These are phyloP conservation scores for Cactoblastis cactorum DNA, from an alignment of 2,888 invertebrate genomes.

Conservation along the genomic window DNA sequence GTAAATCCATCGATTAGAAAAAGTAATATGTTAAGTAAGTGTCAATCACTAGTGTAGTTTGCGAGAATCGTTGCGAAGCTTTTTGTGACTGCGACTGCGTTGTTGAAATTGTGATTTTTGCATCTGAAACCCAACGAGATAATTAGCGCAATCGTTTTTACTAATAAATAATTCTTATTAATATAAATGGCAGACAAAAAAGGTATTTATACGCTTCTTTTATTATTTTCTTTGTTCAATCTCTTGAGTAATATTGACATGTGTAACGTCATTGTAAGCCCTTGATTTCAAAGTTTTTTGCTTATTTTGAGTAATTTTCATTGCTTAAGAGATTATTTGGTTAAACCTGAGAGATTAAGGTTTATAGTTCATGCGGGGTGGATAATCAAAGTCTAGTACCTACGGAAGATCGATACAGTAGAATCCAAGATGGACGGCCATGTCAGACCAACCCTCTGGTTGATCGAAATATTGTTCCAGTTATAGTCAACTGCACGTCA, in stretches of 20 bases:
- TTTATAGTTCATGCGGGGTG: conserved; percentile 7
- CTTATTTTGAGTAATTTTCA: conserved; percentile 28
- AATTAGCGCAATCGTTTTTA: conserved; percentile 43
- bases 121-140: conserved; percentile 34
- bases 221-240: conserved; percentile 64
- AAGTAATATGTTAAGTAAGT: not conserved
- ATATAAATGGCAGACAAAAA: conserved; percentile 78
- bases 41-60: conserved; percentile 44
- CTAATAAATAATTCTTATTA: conserved; percentile 48
- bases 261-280: conserved; percentile 63
- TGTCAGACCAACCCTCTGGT: conserved; percentile 3
- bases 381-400: conserved; percentile 17
- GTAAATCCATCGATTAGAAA: not conserved
- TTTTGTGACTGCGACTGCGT: conserved; percentile 55
- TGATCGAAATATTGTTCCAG: conserved; percentile 37
- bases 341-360: not conserved
- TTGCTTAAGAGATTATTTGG: conserved; percentile 7
- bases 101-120: conserved; percentile 37
- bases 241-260: conserved; percentile 57
- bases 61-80: conserved; percentile 46
- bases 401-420: conserved; percentile 52
- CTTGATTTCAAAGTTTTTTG: conserved; percentile 34
- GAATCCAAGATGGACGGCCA: conserved; percentile 67
- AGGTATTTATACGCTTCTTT: conserved; percentile 71
- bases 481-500: conserved; percentile 35